These are phyloP conservation scores for Halisarca cf. caerulea DNA, from an alignment of 37 sponge, comb jelly and placozoan species.

Conservation along the genomic window DNA sequence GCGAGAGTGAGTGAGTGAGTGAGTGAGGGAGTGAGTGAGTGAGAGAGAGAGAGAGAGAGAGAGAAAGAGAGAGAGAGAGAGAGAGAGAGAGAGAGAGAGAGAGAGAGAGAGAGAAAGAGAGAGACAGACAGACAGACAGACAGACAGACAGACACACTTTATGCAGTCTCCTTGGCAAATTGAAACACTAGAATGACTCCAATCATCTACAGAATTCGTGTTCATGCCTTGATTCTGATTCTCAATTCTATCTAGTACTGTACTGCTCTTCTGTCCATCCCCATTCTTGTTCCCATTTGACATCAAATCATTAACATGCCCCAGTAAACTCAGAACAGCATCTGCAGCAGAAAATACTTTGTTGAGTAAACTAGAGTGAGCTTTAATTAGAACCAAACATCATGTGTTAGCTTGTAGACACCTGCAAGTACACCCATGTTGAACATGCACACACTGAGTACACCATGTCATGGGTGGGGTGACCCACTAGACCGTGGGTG, in stretches of 20 bases:
- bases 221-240: neutral
- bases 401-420: no score
- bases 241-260: neutral
- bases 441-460: no score
- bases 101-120: slow-evolving; percentile 19
- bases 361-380: no score
- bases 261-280: neutral
- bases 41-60: slow-evolving; percentile 9
- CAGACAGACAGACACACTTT: neutral
- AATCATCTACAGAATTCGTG: neutral
- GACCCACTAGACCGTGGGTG: no score
- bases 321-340: slow-evolving; percentile 1
- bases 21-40: no score
- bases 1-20: no score
- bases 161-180: neutral
- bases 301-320: neutral
- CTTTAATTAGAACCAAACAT: no score
- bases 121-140: neutral
- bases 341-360: neutral
- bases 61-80: slow-evolving; percentile 41
- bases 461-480: no score
- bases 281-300: neutral
- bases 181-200: no score
- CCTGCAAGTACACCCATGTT: no score
- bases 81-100: slow-evolving; percentile 40